Base-by-base conservation (phyloP, 2,113 vertebrate species). In the Ursus arctos region DNA sequence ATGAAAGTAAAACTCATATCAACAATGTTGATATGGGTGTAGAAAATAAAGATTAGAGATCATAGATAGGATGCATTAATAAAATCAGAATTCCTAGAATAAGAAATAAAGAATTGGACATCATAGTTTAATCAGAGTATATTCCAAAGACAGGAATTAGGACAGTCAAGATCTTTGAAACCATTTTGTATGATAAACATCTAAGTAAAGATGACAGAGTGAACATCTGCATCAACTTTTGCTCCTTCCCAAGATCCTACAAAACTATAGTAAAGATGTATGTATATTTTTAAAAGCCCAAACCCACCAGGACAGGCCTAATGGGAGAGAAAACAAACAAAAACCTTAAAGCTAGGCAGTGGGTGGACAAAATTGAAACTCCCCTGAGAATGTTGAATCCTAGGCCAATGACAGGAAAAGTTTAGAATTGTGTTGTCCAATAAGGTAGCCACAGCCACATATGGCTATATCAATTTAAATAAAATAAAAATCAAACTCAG, bases 31-130 rank as follows among this genome's bases (percentile, higher is more conserved):
- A 89, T 74, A 85, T 24, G 36, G 31, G 28, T 74, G 2, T 72
- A 81, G 72, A 72, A 95, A 76, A 76, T 65, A 88, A 96, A 92
- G 24, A 76, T 43, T 69, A 79, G 65, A 91, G 13, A 55, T 83
- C 15, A 88, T 0, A 88, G 36, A 16, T 28, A 65, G 63, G 28
- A 65, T 82, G 28, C 49, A 67, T 82, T 94, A 94, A 69, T n/a
- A 57, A 43, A 51, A 88, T 81, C 51, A 69, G 28, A 88, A 69
- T 40, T 53, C 88, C n/a, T 77, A 88, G 47, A 88, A 43, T 18
- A 77, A 77, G 21, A 24, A 80, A 61, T 31, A 88, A 31, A 83
- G 57, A 87, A 57, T 4, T 88, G 4, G 49, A n/a, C 7, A 10
- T 72, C 47, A 31, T 72, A 12, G 40, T 47, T 82, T 82, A 91